These are phyloP conservation scores for Triops cancriformis DNA, from an alignment of 1,140 invertebrate genomes.

Conservation along the genomic window DNA sequence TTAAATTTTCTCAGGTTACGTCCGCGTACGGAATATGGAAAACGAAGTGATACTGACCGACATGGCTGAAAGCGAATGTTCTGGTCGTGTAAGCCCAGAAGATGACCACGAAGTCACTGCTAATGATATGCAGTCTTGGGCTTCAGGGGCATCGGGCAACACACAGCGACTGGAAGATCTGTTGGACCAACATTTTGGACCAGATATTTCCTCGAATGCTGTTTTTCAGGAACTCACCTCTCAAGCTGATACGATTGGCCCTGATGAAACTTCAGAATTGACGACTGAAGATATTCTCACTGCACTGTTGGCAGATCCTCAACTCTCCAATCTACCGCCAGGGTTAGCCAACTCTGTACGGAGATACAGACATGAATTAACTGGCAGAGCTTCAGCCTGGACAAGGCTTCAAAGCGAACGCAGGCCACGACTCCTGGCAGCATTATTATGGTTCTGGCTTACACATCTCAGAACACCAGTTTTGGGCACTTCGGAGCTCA, in stretches of 20 bases:
- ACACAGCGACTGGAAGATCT: neutral
- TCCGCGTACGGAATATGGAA: neutral
- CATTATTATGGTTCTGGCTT: constrained; percentile 59
- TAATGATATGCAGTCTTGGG: constrained; percentile 14
- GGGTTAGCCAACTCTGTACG: constrained; percentile 45
- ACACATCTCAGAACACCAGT: constrained; percentile 58
- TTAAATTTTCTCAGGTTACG: neutral
- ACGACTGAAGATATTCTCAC: constrained; percentile 41
- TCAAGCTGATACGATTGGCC: constrained; percentile 27
- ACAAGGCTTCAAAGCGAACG: constrained; percentile 54
- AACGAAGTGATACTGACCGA: neutral
- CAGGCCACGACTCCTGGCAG: constrained; percentile 50
- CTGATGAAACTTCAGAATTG: constrained; percentile 22
- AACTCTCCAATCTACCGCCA: constrained; percentile 42
- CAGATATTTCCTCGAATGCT: constrained; percentile 26
- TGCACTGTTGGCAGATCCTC: constrained; percentile 45
- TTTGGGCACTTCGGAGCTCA: constrained; percentile 55
- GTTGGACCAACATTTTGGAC: constrained; percentile 16
- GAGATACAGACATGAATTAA: constrained; percentile 53
- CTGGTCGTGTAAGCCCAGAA: neutral
- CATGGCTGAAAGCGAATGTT: neutral
- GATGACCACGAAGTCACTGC: neutral
- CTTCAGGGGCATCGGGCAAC: neutral
- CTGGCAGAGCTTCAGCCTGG: constrained; percentile 57
- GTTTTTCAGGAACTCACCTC: constrained; percentile 27